phyloP scores from a whole-genome alignment of 2,113 vertebrate species.

The Ondatra zibethicus region DNA sequence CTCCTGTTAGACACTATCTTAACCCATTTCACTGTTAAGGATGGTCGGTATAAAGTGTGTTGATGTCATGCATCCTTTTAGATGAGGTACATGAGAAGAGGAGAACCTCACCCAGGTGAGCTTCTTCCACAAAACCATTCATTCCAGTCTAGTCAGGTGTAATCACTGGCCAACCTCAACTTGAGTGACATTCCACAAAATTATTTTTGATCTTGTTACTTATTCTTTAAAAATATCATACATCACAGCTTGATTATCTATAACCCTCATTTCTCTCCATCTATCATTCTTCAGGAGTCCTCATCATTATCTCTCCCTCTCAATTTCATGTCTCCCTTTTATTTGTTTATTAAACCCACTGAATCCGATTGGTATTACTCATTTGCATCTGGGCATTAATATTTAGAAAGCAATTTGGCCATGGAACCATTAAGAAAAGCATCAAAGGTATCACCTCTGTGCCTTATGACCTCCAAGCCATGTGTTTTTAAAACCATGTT shows the following conservation, averaged over 20 bases:
- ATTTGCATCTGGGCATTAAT: neutral
- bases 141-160: neutral
- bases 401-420: neutral
- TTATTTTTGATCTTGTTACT: neutral
- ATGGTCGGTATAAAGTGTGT: neutral
- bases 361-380: neutral
- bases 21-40: neutral
- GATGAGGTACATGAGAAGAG: neutral
- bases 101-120: neutral
- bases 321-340: neutral
- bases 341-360: neutral
- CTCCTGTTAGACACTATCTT: neutral
- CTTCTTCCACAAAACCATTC: neutral
- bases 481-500: neutral
- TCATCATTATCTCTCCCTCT: neutral
- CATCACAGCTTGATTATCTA: too few species aligned
- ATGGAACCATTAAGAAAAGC: neutral
- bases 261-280: neutral
- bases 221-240: neutral
- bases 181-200: neutral
- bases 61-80: neutral
- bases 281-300: neutral
- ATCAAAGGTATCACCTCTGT: neutral
- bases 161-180: neutral
- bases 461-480: neutral